phyloP scores from a whole-genome alignment of 2,888 invertebrate genomes.

The Nysson spinosus region DNA sequence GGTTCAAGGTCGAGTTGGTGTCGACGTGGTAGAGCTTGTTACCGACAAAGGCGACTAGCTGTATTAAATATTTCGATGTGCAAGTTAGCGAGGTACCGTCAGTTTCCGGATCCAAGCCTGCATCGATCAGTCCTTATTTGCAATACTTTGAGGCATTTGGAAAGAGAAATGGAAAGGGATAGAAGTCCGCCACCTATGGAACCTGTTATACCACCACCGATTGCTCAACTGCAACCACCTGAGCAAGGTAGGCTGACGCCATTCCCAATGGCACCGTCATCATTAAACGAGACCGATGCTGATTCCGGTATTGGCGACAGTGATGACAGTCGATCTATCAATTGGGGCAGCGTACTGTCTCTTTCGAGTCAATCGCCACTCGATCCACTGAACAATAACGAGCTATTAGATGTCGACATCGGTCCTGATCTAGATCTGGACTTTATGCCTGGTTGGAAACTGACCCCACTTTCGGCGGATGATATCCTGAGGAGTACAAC shows the following conservation, averaged over 20 bases:
- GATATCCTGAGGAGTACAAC: conserved; percentile 78
- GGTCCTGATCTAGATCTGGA: conserved; percentile 83
- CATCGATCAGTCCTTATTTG: conserved; percentile 95
- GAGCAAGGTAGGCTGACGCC: conserved; percentile 75
- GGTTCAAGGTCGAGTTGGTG: conserved; percentile 87
- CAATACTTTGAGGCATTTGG: conserved; percentile 92
- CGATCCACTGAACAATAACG: conserved; percentile 89
- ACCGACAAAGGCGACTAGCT: conserved; percentile 90
- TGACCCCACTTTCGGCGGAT: conserved; percentile 78
- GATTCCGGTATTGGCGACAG: conserved; percentile 88
- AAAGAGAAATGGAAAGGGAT: conserved; percentile 91
- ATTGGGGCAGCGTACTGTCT: conserved; percentile 94
- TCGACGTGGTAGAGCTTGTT: conserved; percentile 86
- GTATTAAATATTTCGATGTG: conserved; percentile 95
- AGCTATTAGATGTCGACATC: conserved; percentile 83
- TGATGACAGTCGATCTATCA: conserved; percentile 86
- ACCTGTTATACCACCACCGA: conserved; percentile 72
- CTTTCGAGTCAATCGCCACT: conserved; percentile 91
- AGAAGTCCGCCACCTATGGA: conserved; percentile 76
- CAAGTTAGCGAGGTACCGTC: conserved; percentile 91
- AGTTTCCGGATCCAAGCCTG: conserved; percentile 92
- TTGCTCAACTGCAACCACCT: conserved; percentile 75
- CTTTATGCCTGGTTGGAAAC: conserved; percentile 80
- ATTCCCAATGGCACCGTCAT: conserved; percentile 77
- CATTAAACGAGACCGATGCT: conserved; percentile 82